Conservation (phyloP, 1,140 invertebrate genomes). For the Drosophila cardini region DNA sequence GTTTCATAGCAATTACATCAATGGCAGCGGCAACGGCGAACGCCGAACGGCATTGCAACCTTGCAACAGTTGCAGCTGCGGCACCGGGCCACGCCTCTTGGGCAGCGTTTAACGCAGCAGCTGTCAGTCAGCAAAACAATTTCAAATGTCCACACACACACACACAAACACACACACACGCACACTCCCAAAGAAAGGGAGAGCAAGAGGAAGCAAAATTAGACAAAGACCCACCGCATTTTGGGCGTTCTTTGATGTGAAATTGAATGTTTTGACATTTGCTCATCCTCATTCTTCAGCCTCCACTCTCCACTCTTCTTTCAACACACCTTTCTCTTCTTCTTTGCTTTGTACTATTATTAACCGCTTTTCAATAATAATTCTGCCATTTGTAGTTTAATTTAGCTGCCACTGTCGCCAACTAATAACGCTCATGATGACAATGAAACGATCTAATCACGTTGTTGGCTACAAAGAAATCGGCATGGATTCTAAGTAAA, state of each 20-base stretch:
- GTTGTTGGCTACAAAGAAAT: slow-evolving; percentile 74
- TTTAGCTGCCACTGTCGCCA: slow-evolving; percentile 65
- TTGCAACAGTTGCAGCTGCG: slow-evolving; percentile 46
- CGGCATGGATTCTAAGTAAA: slow-evolving; percentile 69
- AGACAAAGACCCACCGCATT: slow-evolving; percentile 64
- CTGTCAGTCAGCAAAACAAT: slow-evolving; percentile 77
- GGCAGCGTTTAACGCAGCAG: slow-evolving; percentile 52
- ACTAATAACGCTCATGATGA: slow-evolving; percentile 56
- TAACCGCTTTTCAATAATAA: slow-evolving; percentile 51
- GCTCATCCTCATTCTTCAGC: slow-evolving; percentile 4
- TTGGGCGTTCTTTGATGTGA: slow-evolving; percentile 70
- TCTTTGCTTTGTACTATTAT: slow-evolving; percentile 28
- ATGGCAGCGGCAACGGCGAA: slow-evolving; percentile 49
- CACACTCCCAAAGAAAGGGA: neutral
- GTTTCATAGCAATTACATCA: slow-evolving; percentile 61
- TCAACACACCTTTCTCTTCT: slow-evolving; percentile 34
- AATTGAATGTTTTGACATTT: slow-evolving; percentile 76
- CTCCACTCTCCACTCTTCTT: neutral
- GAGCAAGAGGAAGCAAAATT: neutral
- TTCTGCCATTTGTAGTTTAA: slow-evolving; percentile 63
- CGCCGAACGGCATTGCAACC: slow-evolving; percentile 2
- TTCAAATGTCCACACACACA: slow-evolving; percentile 66
- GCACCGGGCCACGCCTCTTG: slow-evolving; percentile 52
- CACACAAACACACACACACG: slow-evolving; percentile 13
- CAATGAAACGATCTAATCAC: slow-evolving; percentile 64